Percentiles rank a stretch among this genome's conserved stretches.
Conservation (phyloP, 1,140 invertebrate species). For the Mesaphorura yosii region DNA sequence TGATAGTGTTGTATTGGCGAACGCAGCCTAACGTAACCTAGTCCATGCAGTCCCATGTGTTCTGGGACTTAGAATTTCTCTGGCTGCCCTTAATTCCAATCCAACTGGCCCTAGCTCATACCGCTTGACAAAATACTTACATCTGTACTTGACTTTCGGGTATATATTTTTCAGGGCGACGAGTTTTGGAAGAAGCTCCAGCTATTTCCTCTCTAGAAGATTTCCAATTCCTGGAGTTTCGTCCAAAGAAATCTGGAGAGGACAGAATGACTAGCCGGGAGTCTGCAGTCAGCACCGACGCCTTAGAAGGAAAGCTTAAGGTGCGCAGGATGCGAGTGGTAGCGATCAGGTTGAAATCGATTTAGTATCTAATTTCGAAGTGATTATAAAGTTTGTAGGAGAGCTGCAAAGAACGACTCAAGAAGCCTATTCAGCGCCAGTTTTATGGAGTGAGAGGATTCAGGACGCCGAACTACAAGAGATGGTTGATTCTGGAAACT, state of each 20-base stretch:
- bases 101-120: too few relatives aligned
- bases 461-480: constrained; percentile 75
- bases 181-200: neutral
- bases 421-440: neutral
- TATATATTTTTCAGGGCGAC: neutral
- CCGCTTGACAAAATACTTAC: too few relatives aligned
- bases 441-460: constrained; percentile 39
- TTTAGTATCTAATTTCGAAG: too few relatives aligned
- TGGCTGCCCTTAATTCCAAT: too few relatives aligned
- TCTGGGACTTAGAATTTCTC: too few relatives aligned
- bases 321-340: too few relatives aligned
- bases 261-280: neutral
- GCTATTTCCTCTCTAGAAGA: neutral
- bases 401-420: constrained; percentile 20
- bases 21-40: too few relatives aligned
- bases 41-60: too few relatives aligned
- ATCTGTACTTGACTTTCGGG: neutral
- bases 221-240: neutral
- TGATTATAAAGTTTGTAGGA: constrained; percentile 24
- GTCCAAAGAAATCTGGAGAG: neutral
- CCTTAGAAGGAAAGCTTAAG: too few relatives aligned
- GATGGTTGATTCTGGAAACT: constrained; percentile 77
- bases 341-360: too few relatives aligned
- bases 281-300: too few relatives aligned
- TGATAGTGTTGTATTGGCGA: neutral